Conservation (phyloP, 2,113 vertebrate species). For the Petromus typicus region DNA sequence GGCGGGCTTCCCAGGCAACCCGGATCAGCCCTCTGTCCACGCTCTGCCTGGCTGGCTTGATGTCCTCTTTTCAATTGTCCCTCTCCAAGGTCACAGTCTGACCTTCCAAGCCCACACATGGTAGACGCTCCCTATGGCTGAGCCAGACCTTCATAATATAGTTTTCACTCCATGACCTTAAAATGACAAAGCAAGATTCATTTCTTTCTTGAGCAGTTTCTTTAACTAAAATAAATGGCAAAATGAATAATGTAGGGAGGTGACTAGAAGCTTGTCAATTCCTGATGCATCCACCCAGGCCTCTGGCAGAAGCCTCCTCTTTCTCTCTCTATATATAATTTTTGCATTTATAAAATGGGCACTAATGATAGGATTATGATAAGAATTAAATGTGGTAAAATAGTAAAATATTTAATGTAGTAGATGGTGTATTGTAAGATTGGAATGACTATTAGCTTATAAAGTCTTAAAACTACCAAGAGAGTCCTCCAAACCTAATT, state of each 20-base stretch:
- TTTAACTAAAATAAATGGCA: neutral
- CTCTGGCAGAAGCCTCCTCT: too few relatives aligned
- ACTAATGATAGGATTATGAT: neutral
- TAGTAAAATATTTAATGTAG: neutral
- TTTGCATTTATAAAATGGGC: neutral
- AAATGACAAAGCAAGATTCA: neutral
- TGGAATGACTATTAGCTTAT: neutral
- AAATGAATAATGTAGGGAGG: neutral
- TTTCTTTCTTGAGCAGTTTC: neutral
- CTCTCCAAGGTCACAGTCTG: too few relatives aligned
- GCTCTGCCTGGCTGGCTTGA: neutral
- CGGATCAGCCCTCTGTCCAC: rapidly evolving
- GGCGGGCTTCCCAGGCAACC: too few relatives aligned
- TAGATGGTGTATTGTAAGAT: neutral
- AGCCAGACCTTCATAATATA: neutral
- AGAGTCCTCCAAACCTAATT: neutral
- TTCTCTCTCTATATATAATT: too few relatives aligned
- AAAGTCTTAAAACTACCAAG: neutral
- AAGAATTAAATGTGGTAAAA: neutral
- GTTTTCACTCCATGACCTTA: neutral
- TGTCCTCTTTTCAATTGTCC: neutral
- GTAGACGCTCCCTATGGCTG: rapidly evolving
- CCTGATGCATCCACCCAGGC: too few relatives aligned
- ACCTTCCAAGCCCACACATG: neutral
- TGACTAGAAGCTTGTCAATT: neutral